Base-by-base conservation (phyloP, 2,113 vertebrate genomes). In the Zapornia atra region DNA sequence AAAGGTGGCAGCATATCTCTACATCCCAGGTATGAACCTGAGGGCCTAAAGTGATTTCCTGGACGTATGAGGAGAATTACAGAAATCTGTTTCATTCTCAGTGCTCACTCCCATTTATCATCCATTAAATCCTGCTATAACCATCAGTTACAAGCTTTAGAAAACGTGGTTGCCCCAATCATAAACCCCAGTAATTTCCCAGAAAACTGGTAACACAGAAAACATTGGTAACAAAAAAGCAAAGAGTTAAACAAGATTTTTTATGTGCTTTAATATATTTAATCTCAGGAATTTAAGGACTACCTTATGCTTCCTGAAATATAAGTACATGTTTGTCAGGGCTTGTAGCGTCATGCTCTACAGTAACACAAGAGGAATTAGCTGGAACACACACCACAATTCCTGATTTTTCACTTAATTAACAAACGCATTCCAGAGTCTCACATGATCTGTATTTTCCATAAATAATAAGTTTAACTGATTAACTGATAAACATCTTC, bases 401-500 rank as follows among this genome's bases (percentile, higher is more conserved):
- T 92, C 88, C 89, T 78, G 51, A 70, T 88, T 95, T 95, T 94
- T 96, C 79, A 83, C 48, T 91, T 95, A 89, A 96, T 94, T 95
- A 96, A 90, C 72, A 94, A 82, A 94, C 6, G 12, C 82, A 94
- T 95, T 87, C 84, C 94, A 69, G 29, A 82, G 61, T 31, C 88
- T 91, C 54, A 87, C 57, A 51, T 4, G 31, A 85, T 40, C 71
- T 7, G 4, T 50, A 63, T 91, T 95, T 94, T 95, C 86, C 96
- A 96, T 82, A 96, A 97, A 97, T 96, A 96, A 81, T 53, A 76
- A 36, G 12, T 48, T 72, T 79, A 92, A 94, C 73, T 84, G 92
- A 96, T 96, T 86, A 87, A 83, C 91, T 92, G 96, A 91, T 94
- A 86, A 94, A 95, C 38, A 64, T 81, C 93, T 95, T 93, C 70